Evolutionary conservation across 2,888 invertebrate genomes (phyloP).

Genomic region (Drosophila neotestacea): DNA sequence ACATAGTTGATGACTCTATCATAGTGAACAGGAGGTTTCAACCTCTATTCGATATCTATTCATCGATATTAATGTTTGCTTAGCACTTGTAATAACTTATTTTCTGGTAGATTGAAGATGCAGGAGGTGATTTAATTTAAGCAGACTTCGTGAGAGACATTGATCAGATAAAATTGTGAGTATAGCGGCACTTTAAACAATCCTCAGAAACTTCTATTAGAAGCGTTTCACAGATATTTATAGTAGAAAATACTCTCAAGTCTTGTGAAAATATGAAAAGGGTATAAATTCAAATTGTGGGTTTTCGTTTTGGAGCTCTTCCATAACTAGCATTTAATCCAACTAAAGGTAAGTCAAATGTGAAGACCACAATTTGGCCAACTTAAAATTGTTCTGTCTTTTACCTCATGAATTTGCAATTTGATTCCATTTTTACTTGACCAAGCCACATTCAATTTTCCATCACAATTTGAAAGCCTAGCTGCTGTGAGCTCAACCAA

Average conservation of each 20-base stretch:
- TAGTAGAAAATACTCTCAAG: no score
- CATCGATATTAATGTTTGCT: constrained; percentile 52
- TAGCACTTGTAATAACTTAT: constrained; percentile 54
- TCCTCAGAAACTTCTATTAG: no score
- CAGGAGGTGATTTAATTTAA: constrained; percentile 15
- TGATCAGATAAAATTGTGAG: neutral
- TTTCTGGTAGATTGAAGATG: constrained; percentile 10
- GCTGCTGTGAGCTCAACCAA: constrained; percentile 4
- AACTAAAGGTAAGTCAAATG: neutral
- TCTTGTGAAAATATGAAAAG: no score
- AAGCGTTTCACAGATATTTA: no score
- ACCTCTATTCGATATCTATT: constrained; percentile 17
- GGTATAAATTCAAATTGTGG: no score
- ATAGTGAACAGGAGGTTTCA: constrained; percentile 1
- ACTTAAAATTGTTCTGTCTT: neutral
- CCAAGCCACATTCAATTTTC: constrained; percentile 13
- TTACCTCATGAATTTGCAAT: neutral
- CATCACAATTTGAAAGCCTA: neutral
- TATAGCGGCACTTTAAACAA: no score
- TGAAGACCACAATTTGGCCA: constrained; percentile 2
- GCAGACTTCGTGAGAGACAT: neutral
- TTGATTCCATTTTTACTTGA: neutral
- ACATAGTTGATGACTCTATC: constrained; percentile 55
- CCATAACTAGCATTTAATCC: neutral
- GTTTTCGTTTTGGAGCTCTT: no score